Evolutionary conservation across 2,888 invertebrate species (phyloP), one percentile per base, ranked within the genome.

Genomic region (Pammene fasciana): DNA sequence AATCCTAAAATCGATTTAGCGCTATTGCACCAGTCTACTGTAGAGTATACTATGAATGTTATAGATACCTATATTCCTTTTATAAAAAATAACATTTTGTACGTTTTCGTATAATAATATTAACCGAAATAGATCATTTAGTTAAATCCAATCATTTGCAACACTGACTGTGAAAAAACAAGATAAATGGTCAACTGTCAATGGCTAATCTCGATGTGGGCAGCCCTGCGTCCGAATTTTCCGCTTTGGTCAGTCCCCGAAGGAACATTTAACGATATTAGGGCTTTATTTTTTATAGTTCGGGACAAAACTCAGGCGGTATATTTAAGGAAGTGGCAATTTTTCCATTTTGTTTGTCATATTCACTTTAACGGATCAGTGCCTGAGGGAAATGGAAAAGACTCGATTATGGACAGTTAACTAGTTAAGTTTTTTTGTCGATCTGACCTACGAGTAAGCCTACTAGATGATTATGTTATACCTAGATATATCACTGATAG

Each of bases 231-330:
- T 72, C 74, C 71, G 80, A 86, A 83, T 85, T 86, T 86, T 82
- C 83, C 81, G 82, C 87, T 83, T 86, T 87, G 88, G 80, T 87
- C 88, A 90, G 90, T 91, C 91, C 92, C 92, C 88, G 82, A 88
- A 89, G 90, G 90, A 90, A 84, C 92, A 88, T 92, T 92, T 89
- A 89, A 91, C 91, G 90, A 87, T 92, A 92, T 92, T 91, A 92
- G 88, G 86, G 90, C 90, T 90, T 90, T 92, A 92, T 92, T 92
- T 92, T 92, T 92, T 92, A 92, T 92, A 91, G 92, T 90, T 90
- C 78, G 88, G 88, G 86, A 89, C 90, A 89, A 91, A 88, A 84
- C 87, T 87, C 82, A 74, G 79, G 76, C 86, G 83, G 84, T 88
- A 87, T 87, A 82, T 86, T 84, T 86, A 82, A 88, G 82, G 81